Base-by-base conservation (phyloP, 2,113 vertebrate species). In the Cheilinus undulatus region DNA sequence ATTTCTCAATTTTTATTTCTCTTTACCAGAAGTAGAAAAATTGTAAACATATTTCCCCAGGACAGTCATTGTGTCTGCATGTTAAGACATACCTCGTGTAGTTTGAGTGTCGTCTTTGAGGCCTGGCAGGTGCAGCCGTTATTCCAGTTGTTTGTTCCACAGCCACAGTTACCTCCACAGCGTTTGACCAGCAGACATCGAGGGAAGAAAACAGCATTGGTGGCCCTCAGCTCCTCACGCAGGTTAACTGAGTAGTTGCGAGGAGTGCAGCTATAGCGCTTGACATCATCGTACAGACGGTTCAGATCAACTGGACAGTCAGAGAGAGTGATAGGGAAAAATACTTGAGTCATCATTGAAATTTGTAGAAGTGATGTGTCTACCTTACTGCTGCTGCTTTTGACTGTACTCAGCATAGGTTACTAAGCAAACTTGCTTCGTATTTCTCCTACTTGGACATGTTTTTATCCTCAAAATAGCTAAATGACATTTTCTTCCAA, bases 161-260 rank as follows among this genome's bases (percentile, higher is more conserved):
- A 99, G 83, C 95, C 97, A 27, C 97, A 99, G 79, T 97, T 99
- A 3, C 97, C 97, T 0, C 97, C 97, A 0, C 97, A 99, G 84
- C 96, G 97, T 78, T 97, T 94, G 76, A 99, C 96, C 4, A 99
- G 94, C 49, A 99, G 94, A 85, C 97, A 99, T 4, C 96, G 96
- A 0, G 97, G 97, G 79, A 99, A 99, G 93, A 98, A 99, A 62
- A 99, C 96, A 0, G 93, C 95, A 0, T 91, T 97, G 86, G 95
- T 95, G 73, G 92, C 80, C 84, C 90, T 95, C 77, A 99, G 93
- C 88, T 99, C 97, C 80, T 98, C 96, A 8, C 97, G 92, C 65
- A 99, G 86, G 82, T 97, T 98, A 13, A 98, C 95, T 0, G 97
- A 98, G 80, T 95, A 96, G 87, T 99, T 99, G 24, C 97, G 94